phyloP scores from a whole-genome alignment of 2,113 vertebrate genomes.

The Platanista minor region DNA sequence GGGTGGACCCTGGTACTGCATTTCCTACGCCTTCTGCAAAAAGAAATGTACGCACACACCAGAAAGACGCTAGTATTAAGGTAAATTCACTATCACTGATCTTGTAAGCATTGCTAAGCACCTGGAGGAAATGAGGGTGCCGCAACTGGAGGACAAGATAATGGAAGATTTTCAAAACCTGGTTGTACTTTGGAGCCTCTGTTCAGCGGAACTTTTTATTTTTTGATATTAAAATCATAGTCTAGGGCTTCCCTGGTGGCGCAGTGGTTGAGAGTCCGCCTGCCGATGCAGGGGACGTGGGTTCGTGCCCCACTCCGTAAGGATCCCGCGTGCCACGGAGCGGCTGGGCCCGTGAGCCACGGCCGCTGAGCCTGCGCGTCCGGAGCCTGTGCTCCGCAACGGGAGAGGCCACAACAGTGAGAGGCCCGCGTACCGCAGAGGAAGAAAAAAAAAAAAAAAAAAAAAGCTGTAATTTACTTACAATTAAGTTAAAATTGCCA shows the following conservation, averaged over 20 bases:
- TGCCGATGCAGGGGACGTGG: no score
- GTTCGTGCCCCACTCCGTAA: no score
- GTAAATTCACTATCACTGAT: neutral
- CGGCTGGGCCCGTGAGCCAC: no score
- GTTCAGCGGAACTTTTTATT: neutral
- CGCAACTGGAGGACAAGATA: neutral
- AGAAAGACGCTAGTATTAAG: neutral
- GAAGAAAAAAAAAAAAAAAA: no score
- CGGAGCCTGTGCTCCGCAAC: no score
- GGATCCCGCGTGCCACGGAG: no score
- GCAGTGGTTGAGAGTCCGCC: no score
- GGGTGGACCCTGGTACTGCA: neutral
- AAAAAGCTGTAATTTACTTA: neutral
- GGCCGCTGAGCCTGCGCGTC: no score
- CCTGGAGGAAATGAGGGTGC: neutral
- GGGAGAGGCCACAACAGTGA: no score
- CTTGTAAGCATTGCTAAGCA: neutral
- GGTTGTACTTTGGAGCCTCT: neutral
- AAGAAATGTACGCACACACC: neutral
- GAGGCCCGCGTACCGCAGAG: no score
- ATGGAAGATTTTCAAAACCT: neutral
- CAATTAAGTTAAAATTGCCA: neutral
- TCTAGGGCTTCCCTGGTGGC: no score
- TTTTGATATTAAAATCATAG: no score
- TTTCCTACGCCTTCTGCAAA: neutral